These are phyloP conservation scores for Tetragnatha versicolor DNA, from an alignment of 1,140 invertebrate species.

Conservation along the genomic window DNA sequence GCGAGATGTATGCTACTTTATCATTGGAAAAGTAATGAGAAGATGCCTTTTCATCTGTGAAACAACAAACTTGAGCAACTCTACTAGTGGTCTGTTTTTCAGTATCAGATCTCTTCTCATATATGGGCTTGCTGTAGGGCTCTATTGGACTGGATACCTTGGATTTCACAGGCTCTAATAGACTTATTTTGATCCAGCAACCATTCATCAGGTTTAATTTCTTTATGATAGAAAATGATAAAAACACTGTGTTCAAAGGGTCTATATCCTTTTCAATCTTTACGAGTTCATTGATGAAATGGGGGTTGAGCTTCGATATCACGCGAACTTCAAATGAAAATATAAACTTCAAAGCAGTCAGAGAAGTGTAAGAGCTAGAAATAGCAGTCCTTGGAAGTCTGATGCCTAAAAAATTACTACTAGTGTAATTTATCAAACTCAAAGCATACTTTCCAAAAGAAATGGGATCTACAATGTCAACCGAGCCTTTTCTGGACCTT, in stretches of 20 bases:
- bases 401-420: constrained; percentile 21
- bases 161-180: constrained; percentile 2
- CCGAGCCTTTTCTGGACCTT: not conserved
- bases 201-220: constrained; percentile 21
- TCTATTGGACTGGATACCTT: constrained; percentile 13
- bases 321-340: constrained; percentile 31
- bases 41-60: constrained; percentile 15
- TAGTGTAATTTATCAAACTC: constrained; percentile 32
- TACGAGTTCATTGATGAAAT: constrained; percentile 10
- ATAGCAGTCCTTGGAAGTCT: not conserved
- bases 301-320: constrained; percentile 4
- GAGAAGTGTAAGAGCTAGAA: not conserved
- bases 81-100: not conserved
- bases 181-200: constrained; percentile 41
- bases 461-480: not conserved
- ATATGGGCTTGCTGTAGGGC: not conserved
- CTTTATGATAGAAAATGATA: not conserved
- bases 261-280: constrained; percentile 24
- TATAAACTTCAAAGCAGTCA: constrained; percentile 4
- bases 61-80: constrained; percentile 28
- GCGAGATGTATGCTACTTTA: constrained; percentile 36
- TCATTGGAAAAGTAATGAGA: constrained; percentile 7
- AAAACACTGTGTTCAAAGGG: constrained; percentile 34
- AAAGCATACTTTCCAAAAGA: constrained; percentile 7
- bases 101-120: not conserved